Percentiles rank a stretch among this genome's conserved stretches.
Conservation (phyloP, 2,113 vertebrate species). For the Muntiacus muntjak region DNA sequence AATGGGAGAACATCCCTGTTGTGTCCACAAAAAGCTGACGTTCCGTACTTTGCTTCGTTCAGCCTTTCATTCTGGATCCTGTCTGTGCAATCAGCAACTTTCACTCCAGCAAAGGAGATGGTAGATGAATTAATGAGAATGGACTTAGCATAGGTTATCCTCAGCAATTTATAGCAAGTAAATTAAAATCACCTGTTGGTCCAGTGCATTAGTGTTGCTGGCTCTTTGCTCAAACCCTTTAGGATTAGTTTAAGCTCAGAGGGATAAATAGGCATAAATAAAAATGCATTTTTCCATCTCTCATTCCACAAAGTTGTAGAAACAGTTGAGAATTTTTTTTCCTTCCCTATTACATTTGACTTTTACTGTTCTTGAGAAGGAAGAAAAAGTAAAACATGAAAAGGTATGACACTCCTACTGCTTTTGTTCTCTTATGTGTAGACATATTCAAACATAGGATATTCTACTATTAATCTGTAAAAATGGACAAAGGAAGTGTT, state of each 20-base stretch:
- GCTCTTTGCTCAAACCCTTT: conserved; percentile 22
- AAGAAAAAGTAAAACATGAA: background rate
- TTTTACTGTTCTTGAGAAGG: conserved; percentile 6
- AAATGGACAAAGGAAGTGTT: background rate
- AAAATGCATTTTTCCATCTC: conserved; percentile 14
- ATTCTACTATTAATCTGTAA: background rate
- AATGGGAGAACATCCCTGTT: background rate
- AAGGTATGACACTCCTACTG: background rate
- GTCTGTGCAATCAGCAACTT: background rate
- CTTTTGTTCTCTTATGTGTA: background rate
- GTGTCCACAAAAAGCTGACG: background rate
- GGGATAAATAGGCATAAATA: conserved; percentile 46
- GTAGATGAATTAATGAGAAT: conserved; percentile 22
- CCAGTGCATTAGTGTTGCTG: background rate
- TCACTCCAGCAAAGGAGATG: background rate
- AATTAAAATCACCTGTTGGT: conserved; percentile 57
- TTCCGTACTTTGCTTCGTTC: background rate
- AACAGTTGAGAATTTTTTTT: conserved; percentile 28
- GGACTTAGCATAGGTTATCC: background rate
- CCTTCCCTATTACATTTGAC: background rate
- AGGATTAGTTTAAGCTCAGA: conserved; percentile 33
- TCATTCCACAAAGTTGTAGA: background rate
- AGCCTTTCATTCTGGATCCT: background rate
- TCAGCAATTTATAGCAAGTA: conserved; percentile 44
- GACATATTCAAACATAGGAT: background rate